Conservation (phyloP, 2,113 vertebrate species). For the Dendrocopos noguchii region DNA sequence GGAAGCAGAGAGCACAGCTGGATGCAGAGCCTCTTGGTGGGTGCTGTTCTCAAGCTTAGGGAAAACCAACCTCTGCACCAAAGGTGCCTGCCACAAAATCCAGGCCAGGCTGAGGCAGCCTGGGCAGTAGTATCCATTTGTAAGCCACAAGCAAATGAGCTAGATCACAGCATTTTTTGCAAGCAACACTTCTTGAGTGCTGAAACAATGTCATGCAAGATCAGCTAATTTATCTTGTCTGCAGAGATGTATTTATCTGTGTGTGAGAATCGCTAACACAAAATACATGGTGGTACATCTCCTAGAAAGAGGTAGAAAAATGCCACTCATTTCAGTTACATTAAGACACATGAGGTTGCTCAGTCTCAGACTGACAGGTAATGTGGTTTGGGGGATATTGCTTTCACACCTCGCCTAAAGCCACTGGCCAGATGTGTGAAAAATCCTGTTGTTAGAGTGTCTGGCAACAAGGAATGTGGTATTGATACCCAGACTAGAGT, state of each 20-base stretch:
- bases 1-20: not conserved
- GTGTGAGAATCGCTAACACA: not conserved
- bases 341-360: not conserved
- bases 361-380: not conserved
- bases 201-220: not conserved
- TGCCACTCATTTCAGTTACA: not conserved
- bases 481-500: not conserved
- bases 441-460: not conserved
- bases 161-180: not conserved
- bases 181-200: not conserved
- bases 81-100: not conserved
- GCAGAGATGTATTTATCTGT: not conserved
- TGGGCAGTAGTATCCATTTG: not conserved
- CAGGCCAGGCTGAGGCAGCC: not conserved
- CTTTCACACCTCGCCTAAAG: conserved; percentile 31
- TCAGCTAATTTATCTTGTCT: not conserved
- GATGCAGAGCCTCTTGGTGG: not conserved
- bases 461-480: not conserved
- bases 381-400: not conserved
- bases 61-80: not conserved
- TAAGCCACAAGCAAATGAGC: not conserved
- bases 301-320: not conserved
- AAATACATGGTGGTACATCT: not conserved
- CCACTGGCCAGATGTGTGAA: not conserved
- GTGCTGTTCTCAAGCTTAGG: not conserved